Conservation (phyloP, 2,797 vertebrate genomes). For the Orientallactaga sibirica region DNA sequence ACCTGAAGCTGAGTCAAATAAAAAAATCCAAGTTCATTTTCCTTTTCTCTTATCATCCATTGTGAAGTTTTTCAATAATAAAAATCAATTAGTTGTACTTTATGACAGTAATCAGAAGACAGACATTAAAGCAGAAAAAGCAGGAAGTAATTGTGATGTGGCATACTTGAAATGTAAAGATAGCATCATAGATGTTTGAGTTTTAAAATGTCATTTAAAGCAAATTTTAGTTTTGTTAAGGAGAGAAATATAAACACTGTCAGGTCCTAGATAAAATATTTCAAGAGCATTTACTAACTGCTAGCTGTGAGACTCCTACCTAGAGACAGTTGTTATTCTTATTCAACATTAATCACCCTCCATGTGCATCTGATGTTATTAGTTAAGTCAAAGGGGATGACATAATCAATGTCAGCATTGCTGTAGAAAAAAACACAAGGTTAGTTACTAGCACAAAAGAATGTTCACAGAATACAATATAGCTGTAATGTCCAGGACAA, state of each 20-base stretch:
- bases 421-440: background rate
- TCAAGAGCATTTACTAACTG: background rate
- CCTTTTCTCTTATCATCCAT: background rate
- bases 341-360: constrained; percentile 24
- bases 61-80: constrained; percentile 18
- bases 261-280: constrained; percentile 50
- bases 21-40: background rate
- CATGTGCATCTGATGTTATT: background rate
- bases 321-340: constrained; percentile 28
- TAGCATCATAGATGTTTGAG: background rate
- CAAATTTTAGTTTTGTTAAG: constrained; percentile 31
- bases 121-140: background rate
- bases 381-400: constrained; percentile 4
- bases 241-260: background rate
- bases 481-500: background rate
- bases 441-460: background rate
- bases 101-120: background rate
- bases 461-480: background rate
- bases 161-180: background rate
- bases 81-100: constrained; percentile 36
- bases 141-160: background rate
- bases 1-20: background rate
- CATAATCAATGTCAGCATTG: background rate
- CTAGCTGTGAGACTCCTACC: background rate
- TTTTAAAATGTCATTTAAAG: constrained; percentile 9